These are phyloP conservation scores for Xenopus laevis DNA, from an alignment of 2,113 vertebrate species.

Conservation along the genomic window DNA sequence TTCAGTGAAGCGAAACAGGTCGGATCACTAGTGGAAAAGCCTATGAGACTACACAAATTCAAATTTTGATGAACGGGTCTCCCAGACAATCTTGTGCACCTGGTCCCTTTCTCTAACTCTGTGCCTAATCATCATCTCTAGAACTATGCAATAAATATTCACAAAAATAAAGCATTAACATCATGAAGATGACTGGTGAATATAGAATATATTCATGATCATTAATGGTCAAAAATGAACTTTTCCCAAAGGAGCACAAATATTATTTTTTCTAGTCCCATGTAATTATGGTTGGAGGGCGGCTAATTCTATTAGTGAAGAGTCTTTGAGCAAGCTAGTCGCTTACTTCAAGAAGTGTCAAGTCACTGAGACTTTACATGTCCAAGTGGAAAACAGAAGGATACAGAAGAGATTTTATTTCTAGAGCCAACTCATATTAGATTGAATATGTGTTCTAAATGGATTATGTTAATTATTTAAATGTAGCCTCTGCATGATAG, in stretches of 20 bases:
- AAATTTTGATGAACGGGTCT: no score
- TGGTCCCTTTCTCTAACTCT: not conserved
- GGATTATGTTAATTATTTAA: no score
- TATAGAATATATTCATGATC: not conserved
- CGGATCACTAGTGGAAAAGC: no score
- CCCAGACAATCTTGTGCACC: no score
- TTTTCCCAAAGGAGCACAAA: not conserved
- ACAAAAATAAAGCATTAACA: not conserved
- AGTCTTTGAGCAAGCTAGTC: not conserved
- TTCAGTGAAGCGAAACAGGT: no score
- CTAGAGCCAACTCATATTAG: no score
- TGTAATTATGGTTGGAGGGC: not conserved
- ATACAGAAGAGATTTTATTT: not conserved
- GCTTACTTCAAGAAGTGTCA: not conserved
- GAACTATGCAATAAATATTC: not conserved
- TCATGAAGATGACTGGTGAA: not conserved
- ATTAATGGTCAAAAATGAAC: not conserved
- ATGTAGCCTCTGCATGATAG: no score
- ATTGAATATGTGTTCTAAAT: no score
- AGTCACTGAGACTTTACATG: no score
- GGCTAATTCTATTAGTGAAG: no score
- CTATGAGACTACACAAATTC: no score
- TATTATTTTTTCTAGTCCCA: slow-evolving; percentile 8
- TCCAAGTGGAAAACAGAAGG: not conserved
- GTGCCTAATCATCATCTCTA: not conserved